phyloP scores from a whole-genome alignment of 1,140 invertebrate genomes.

The Brachionus koreanus region DNA sequence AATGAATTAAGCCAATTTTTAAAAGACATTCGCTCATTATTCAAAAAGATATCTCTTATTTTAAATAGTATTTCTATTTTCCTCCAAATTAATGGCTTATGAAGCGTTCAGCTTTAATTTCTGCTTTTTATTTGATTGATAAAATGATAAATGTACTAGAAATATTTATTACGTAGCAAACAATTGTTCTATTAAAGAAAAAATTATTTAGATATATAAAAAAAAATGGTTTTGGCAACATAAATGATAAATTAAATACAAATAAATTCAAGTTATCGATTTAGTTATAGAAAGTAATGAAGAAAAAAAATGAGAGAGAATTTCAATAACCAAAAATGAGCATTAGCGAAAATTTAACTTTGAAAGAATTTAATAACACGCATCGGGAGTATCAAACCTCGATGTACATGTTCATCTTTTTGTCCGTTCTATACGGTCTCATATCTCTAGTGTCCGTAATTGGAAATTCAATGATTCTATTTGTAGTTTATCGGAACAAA shows the following conservation, averaged over 20 bases:
- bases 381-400: slow-evolving; percentile 67
- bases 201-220: background rate
- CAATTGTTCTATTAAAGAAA: background rate
- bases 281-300: background rate
- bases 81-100: too few species aligned
- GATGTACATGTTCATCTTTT: slow-evolving; percentile 67
- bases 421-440: slow-evolving; percentile 73
- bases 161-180: background rate
- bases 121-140: background rate
- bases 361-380: background rate
- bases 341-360: background rate
- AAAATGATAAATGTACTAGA: background rate
- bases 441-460: slow-evolving; percentile 75
- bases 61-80: too few species aligned
- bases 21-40: too few species aligned
- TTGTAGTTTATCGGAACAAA: slow-evolving; percentile 66
- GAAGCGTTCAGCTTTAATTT: too few species aligned
- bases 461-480: slow-evolving; percentile 75
- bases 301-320: background rate
- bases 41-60: too few species aligned
- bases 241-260: background rate
- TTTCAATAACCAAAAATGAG: background rate
- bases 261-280: background rate
- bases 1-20: too few species aligned
- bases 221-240: background rate